Conservation (phyloP, 1,140 invertebrate genomes). For the Halesus radiatus region DNA sequence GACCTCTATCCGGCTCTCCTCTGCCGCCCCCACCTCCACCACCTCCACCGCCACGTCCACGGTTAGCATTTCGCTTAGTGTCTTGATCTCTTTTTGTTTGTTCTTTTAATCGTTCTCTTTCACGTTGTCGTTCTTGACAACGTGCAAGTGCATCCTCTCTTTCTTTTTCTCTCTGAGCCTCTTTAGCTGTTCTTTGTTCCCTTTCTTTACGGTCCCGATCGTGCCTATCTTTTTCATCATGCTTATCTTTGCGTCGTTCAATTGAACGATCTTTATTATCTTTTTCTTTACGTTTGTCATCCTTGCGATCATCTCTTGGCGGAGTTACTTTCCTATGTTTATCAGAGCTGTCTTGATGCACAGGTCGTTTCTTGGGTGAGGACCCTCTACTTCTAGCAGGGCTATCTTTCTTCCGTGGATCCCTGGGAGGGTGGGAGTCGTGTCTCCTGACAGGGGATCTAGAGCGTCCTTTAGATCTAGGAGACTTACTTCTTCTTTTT, state of each 20-base stretch:
- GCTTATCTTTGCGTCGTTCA: slow-evolving; percentile 69
- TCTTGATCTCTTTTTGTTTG: slow-evolving; percentile 65
- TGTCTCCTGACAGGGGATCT: slow-evolving; percentile 63
- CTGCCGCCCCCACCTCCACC: slow-evolving; percentile 48
- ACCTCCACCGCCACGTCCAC: not conserved
- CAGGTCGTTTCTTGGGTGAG: slow-evolving; percentile 66
- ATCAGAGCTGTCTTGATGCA: slow-evolving; percentile 64
- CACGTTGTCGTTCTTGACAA: slow-evolving; percentile 72
- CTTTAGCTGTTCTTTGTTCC: slow-evolving; percentile 64
- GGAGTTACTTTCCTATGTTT: slow-evolving; percentile 64
- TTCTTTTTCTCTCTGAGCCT: slow-evolving; percentile 71
- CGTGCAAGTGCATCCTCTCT: slow-evolving; percentile 72
- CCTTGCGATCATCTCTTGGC: slow-evolving; percentile 64
- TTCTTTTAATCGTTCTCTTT: slow-evolving; percentile 73
- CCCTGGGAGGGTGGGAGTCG: slow-evolving; percentile 65
- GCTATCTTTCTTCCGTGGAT: slow-evolving; percentile 67
- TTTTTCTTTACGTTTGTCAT: slow-evolving; percentile 60
- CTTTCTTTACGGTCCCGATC: slow-evolving; percentile 69
- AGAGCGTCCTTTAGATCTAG: slow-evolving; percentile 63
- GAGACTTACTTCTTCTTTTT: slow-evolving; percentile 64
- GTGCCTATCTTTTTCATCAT: slow-evolving; percentile 69
- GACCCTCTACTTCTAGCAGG: slow-evolving; percentile 67
- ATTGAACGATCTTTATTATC: slow-evolving; percentile 68
- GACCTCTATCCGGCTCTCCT: slow-evolving; percentile 60
- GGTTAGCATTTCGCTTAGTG: slow-evolving; percentile 60